Evolutionary conservation across 1,140 invertebrate species (phyloP).

Genomic region (Dendrolimus punctatus): DNA sequence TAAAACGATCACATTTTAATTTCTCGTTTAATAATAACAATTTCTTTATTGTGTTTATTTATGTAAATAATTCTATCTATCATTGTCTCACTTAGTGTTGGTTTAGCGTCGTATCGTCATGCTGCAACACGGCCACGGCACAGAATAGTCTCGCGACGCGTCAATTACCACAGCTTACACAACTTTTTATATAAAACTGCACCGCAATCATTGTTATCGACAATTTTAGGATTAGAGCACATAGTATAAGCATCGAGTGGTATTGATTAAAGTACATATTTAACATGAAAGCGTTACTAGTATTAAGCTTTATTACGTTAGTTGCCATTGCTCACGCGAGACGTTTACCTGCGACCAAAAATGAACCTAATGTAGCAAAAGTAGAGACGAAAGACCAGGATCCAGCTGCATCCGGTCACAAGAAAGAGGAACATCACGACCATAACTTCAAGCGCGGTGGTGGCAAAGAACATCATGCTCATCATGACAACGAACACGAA

Average conservation of each 20-base stretch:
- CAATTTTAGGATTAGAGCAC: conserved; percentile 46
- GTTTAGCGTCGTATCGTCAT: conserved; percentile 19
- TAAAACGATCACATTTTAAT: too few species aligned
- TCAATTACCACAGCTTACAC: conserved; percentile 51
- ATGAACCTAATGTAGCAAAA: conserved; percentile 34
- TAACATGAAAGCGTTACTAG: conserved; percentile 45
- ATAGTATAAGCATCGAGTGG: conserved; percentile 20
- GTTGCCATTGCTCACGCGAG: conserved; percentile 30
- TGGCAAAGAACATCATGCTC: conserved; percentile 68
- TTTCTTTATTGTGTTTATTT: too few species aligned
- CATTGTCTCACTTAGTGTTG: background rate
- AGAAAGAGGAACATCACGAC: conserved; percentile 73
- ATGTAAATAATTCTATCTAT: too few species aligned
- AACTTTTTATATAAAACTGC: conserved; percentile 67
- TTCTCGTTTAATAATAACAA: too few species aligned
- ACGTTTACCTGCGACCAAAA: conserved; percentile 32
- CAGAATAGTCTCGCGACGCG: conserved; percentile 39
- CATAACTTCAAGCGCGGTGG: conserved; percentile 73
- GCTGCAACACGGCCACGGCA: conserved; percentile 33
- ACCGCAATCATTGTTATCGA: conserved; percentile 47
- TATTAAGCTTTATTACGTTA: conserved; percentile 37
- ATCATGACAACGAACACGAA: conserved; percentile 68
- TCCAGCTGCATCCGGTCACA: conserved; percentile 73
- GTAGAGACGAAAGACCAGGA: conserved; percentile 60
- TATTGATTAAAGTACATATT: background rate